phyloP scores from a whole-genome alignment of 2,113 vertebrate species.

The Urocynchramus pylzowi region DNA sequence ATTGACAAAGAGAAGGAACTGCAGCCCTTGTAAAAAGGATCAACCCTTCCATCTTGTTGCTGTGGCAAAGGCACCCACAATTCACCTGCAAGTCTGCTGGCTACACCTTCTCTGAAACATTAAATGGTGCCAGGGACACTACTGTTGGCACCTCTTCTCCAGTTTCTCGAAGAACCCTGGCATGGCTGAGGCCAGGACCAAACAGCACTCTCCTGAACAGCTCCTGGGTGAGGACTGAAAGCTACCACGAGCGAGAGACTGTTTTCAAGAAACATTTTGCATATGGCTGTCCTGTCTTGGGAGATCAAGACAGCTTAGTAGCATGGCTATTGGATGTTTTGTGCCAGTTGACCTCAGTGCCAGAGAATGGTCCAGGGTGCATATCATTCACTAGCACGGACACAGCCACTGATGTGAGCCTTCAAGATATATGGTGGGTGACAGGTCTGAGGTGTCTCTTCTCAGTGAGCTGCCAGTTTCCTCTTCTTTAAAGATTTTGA shows the following conservation, averaged over 20 bases:
- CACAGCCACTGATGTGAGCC: background rate
- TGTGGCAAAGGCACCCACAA: background rate
- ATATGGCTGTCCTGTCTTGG: background rate
- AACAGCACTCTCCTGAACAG: background rate
- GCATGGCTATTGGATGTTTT: background rate
- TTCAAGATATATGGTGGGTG: background rate
- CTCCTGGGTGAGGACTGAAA: background rate
- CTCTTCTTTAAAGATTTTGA: conserved; percentile 30
- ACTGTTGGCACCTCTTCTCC: background rate
- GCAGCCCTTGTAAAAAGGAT: background rate
- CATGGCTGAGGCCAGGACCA: background rate
- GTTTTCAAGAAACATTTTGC: background rate
- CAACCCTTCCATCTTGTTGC: background rate
- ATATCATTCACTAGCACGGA: background rate
- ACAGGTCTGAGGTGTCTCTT: background rate
- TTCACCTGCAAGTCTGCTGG: background rate
- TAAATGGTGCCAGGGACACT: background rate
- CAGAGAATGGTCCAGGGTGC: background rate
- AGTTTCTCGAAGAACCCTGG: background rate
- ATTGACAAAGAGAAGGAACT: background rate
- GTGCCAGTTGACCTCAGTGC: background rate
- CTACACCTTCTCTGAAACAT: background rate
- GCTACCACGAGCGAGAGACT: background rate
- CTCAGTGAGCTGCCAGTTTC: background rate
- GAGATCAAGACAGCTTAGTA: background rate